phyloP scores from a whole-genome alignment of 2,888 invertebrate genomes.

The Cerceris ruficornis region DNA sequence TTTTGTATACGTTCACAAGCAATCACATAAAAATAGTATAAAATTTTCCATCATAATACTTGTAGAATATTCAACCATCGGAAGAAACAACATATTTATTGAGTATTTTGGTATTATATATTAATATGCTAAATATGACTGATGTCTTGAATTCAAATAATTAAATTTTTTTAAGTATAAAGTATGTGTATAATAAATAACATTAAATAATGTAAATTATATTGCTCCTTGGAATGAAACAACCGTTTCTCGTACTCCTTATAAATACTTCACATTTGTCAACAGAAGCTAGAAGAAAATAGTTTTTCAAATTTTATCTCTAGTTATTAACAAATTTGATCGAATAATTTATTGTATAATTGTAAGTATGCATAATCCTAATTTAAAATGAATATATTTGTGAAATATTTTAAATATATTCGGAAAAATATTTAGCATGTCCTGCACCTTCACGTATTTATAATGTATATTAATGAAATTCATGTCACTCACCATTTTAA shows the following conservation, averaged over 20 bases:
- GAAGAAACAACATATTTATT: conserved; percentile 31
- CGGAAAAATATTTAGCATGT: too few species aligned
- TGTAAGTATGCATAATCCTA: too few species aligned
- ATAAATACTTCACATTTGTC: background rate
- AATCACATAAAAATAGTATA: conserved; percentile 45
- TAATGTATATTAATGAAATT: background rate
- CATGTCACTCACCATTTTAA: conserved; percentile 34
- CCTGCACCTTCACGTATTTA: too few species aligned
- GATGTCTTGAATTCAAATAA: conserved; percentile 9
- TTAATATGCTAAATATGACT: conserved; percentile 38
- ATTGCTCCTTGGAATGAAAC: conserved; percentile 24
- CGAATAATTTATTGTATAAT: too few species aligned
- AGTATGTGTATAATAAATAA: conserved; percentile 50
- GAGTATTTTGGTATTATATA: conserved; percentile 36
- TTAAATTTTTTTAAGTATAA: conserved; percentile 29
- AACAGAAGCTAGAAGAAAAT: conserved; percentile 21
- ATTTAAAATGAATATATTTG: too few species aligned
- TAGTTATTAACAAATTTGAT: background rate
- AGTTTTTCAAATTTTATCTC: conserved; percentile 8
- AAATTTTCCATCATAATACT: conserved; percentile 43
- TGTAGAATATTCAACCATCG: conserved; percentile 43
- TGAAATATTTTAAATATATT: too few species aligned
- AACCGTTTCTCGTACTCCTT: conserved; percentile 1
- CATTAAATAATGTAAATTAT: conserved; percentile 48
- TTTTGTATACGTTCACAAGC: conserved; percentile 21